phyloP scores from a whole-genome alignment of 2,113 vertebrate species.

The Oreochromis spilurus region DNA sequence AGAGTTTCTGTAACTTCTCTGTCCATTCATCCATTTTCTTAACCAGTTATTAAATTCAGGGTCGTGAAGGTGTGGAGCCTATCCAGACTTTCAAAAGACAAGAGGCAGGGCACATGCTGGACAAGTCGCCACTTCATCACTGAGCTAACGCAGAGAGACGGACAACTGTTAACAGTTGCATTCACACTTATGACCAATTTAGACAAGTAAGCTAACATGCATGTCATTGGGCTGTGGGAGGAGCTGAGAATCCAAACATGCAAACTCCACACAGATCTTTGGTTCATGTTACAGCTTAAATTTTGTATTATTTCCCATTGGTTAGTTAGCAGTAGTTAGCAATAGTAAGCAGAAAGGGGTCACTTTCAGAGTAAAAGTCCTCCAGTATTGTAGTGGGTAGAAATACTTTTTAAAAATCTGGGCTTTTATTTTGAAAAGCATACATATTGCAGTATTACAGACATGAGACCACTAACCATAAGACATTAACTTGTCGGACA shows the following conservation, averaged over 20 bases:
- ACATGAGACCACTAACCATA: not conserved
- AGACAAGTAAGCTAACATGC: not conserved
- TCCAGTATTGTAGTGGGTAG: not conserved
- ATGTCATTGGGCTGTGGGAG: not conserved
- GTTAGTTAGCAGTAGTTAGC: not conserved
- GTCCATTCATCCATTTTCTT: not conserved
- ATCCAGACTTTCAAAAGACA: not conserved
- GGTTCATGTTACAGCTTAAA: not conserved
- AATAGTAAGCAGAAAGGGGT: not conserved
- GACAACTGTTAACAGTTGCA: not conserved
- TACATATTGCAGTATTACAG: not conserved
- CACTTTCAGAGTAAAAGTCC: not conserved
- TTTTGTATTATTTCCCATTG: not conserved
- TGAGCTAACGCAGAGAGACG: not conserved
- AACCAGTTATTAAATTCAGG: not conserved
- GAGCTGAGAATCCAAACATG: not conserved
- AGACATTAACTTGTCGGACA: not conserved
- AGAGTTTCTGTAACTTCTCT: not conserved
- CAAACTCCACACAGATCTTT: not conserved
- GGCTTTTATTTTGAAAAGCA: not conserved
- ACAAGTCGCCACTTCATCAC: not conserved
- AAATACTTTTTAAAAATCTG: not conserved
- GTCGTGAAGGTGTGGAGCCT: not conserved
- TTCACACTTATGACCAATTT: not conserved
- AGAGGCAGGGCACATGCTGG: not conserved